These are phyloP conservation scores for Heteromyza rotundicornis DNA, from an alignment of 2,888 invertebrate genomes.

Conservation along the genomic window DNA sequence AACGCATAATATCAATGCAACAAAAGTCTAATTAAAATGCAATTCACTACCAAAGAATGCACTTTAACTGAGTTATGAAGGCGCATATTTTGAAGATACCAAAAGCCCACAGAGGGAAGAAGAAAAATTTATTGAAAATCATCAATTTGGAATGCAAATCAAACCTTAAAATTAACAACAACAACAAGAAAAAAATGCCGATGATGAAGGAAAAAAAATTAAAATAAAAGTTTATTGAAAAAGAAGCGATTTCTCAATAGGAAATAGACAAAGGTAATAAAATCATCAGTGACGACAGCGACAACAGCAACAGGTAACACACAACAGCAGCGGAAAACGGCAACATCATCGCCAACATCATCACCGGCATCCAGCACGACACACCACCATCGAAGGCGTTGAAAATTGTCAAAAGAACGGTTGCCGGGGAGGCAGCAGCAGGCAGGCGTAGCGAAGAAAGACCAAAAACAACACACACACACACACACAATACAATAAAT, in stretches of 20 bases:
- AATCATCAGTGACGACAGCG: conserved; percentile 44
- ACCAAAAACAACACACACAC: conserved; percentile 15
- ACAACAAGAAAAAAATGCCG: too few relatives aligned
- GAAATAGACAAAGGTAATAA: conserved; percentile 48
- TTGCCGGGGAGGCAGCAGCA: conserved; percentile 31
- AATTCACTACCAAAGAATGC: conserved; percentile 41
- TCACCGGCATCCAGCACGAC: conserved; percentile 12
- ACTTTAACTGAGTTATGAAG: conserved; percentile 26
- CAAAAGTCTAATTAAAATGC: conserved; percentile 49
- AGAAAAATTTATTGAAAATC: background rate
- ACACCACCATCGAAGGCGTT: conserved; percentile 45
- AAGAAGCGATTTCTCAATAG: conserved; percentile 46
- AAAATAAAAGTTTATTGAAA: background rate
- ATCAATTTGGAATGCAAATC: conserved; percentile 48
- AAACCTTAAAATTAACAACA: conserved; percentile 10
- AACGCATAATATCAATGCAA: too few relatives aligned
- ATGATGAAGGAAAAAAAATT: too few relatives aligned
- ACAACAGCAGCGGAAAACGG: conserved; percentile 31
- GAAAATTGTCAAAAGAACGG: conserved; percentile 55
- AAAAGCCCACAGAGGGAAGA: background rate
- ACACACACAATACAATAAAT: conserved; percentile 25
- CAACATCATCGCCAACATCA: conserved; percentile 38
- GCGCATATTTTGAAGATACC: background rate
- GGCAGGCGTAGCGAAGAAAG: background rate
- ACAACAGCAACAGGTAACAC: conserved; percentile 22